Evolutionary conservation across 2,797 vertebrate species (phyloP), one percentile per base, ranked within the genome.

Genomic region (Gadopsis marmoratus): DNA sequence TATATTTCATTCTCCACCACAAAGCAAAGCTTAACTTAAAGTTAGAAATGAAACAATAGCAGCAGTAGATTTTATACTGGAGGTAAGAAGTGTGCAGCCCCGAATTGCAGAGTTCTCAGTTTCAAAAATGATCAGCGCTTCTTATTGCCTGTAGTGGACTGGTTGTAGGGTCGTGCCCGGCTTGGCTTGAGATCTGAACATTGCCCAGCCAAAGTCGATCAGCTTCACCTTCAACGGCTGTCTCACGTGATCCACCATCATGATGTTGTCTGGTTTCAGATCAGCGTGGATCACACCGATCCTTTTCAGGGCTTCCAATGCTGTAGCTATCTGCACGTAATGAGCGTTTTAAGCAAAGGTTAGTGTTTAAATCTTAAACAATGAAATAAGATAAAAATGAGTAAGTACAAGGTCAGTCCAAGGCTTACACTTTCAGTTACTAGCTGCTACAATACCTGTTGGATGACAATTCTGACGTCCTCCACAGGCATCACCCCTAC

Each of bases 181-280:
- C 13, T 4, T 31, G 2, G 43, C 59, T 13, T 64, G 0, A 14
- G n/a, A 31, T 19, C 13, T 54, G 23, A 47, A 26, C 3, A 48
- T 33, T 16, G 70, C 56, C 56, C 67, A 39, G 26, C 77, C 63
- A 0, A 79, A 68, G 63, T 74, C 71, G 0, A 74, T 74, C 1
- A 74, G 48, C 16, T 79, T 79, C n/a, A 73, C 50, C 2, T 2
- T 61, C 2, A 73, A 35, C 0, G 39, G 63, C 19, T 62, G 48
- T 3, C 16, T 48, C 4, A 3, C 0, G 0, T 23, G 39, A 62
- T 74, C 41, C 56, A 50, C 70, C 9, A 68, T 4, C 56, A 74
- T 55, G 50, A 62, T 74, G 39, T 73, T 79, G 39, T 55, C 19
- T 2, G 2, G 5, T 61, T 79, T 79, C 17, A 74, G 1, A 55